These are phyloP conservation scores for Notolepis coatsorum DNA, from an alignment of 2,797 vertebrate species.

Conservation along the genomic window DNA sequence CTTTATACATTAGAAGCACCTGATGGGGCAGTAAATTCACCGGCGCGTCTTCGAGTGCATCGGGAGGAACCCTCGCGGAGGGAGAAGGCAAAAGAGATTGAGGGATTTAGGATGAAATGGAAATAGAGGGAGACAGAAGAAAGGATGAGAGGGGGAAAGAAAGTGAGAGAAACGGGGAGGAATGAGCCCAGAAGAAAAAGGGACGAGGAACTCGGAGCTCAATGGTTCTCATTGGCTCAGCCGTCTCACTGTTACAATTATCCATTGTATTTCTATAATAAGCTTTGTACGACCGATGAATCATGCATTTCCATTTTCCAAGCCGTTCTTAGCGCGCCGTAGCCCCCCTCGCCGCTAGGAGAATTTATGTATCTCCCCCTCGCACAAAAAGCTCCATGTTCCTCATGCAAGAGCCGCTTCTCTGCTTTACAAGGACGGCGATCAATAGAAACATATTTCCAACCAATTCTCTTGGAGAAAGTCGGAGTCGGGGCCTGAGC, in stretches of 20 bases:
- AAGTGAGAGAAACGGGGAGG: constrained; percentile 13
- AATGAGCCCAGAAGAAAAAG: constrained; percentile 13
- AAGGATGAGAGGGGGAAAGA: constrained; percentile 20
- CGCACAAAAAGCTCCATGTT: constrained; percentile 65
- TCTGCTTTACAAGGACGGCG: constrained; percentile 69
- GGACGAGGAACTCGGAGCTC: constrained; percentile 15
- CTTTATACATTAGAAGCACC: constrained; percentile 82
- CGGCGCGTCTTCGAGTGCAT: constrained; percentile 57
- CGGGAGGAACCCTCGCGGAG: constrained; percentile 52
- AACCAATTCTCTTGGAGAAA: constrained; percentile 58
- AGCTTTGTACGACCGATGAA: constrained; percentile 56
- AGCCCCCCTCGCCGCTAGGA: constrained; percentile 31
- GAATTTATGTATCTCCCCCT: constrained; percentile 49
- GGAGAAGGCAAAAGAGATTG: constrained; percentile 26
- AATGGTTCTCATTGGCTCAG: constrained; percentile 41
- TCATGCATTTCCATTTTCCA: constrained; percentile 59
- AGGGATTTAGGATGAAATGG: constrained; percentile 18
- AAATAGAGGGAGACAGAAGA: constrained; percentile 21
- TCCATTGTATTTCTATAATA: constrained; percentile 67
- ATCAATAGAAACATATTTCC: constrained; percentile 76
- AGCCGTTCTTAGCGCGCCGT: constrained; percentile 52
- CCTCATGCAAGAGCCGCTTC: constrained; percentile 59
- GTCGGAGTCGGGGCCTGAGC: constrained; percentile 47
- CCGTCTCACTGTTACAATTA: constrained; percentile 54
- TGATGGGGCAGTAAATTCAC: constrained; percentile 85